phyloP scores from a whole-genome alignment of 2,113 vertebrate genomes.

The Neolamprologus caudopunctatus region DNA sequence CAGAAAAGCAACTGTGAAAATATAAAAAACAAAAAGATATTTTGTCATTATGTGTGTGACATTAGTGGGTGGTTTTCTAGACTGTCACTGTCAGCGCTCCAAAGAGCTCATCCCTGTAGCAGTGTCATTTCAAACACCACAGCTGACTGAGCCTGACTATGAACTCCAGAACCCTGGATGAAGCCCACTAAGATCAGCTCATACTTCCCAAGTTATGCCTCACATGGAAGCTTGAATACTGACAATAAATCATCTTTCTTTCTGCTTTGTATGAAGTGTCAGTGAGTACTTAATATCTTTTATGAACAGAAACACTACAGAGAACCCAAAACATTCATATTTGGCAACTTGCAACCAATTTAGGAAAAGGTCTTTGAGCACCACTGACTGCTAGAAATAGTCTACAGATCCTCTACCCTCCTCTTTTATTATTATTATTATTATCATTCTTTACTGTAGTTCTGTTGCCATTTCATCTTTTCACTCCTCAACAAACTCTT shows the following conservation, averaged over 20 bases:
- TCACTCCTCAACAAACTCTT: neutral
- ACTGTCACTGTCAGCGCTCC: neutral
- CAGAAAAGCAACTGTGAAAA: neutral
- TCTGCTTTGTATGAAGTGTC: neutral
- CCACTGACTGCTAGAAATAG: neutral
- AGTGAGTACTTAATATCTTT: neutral
- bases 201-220: neutral
- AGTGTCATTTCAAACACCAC: constrained; percentile 21
- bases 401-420: neutral
- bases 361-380: neutral
- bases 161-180: neutral
- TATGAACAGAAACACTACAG: neutral
- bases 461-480: neutral
- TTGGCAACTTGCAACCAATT: neutral
- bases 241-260: neutral
- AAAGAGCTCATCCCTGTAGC: neutral
- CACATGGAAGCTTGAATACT: neutral
- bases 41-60: neutral
- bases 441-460: neutral
- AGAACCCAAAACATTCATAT: neutral
- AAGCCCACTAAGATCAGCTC: constrained; percentile 23
- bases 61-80: neutral
- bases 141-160: neutral
- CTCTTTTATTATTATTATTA: neutral
- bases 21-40: neutral